Evolutionary conservation across 2,888 invertebrate genomes (phyloP), one percentile per base, ranked within the genome.

Genomic region (Drosophila nigricruria): DNA sequence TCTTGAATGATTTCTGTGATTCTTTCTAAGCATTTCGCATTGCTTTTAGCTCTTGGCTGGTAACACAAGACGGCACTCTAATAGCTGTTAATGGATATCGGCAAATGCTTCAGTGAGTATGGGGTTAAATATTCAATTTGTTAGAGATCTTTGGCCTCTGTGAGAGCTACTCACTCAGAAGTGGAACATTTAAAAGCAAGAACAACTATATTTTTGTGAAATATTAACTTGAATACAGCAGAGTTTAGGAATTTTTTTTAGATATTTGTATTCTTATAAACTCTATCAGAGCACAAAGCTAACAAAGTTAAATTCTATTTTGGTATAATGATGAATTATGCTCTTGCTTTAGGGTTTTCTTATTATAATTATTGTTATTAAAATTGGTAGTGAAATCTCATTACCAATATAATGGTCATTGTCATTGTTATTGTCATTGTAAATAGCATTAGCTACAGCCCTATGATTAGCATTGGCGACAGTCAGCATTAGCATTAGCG

Each of bases 31-130:
- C 16, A 34, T 52, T 47, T 52, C 38, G 38, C 52, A 69, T 54
- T 59, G 76, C 74, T 71, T 71, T 73, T 54, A 59, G 73, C 67
- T 43, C 34, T 20, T 10, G 50, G 71, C 66, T 57, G 62, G 86
- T 80, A 88, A 83, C 70, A 81, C 59, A 70, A 88, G 67, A 86
- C 81, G 68, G 42, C 49, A 52, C 50, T 66, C 69, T 86, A 86
- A 88, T 80, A 68, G 84, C 57, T 42, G 54, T 70, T 88, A 86
- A 83, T 83, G 87, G 87, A 61, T 53, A 58, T 59, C 52, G 36
- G 38, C 23, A 10, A 47, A n/a, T 38, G 54, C 16, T 45, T 58
- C 42, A 42, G 23, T 66, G 64, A 34, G 60, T 66, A 62, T 43
- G 36, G 34, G 52, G 52, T 60, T 68, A 43, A 58, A 63, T 63